Evolutionary conservation across 2,797 vertebrate genomes (phyloP).

Genomic region (Trichosurus vulpecula): DNA sequence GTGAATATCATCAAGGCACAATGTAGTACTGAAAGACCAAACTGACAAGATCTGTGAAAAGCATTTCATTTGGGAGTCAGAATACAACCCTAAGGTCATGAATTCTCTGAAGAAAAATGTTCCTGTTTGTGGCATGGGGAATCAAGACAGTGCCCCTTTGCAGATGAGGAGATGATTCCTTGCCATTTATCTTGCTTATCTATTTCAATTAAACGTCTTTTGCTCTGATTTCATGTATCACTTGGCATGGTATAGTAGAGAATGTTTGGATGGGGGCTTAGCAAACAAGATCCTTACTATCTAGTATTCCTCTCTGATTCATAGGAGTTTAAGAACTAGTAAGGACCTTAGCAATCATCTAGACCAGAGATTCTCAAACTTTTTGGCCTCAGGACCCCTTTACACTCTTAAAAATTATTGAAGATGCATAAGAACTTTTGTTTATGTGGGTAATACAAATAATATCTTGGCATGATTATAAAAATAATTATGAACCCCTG

Average conservation of each 20-base stretch:
- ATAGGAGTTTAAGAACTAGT: neutral
- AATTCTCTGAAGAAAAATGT: neutral
- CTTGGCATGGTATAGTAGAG: neutral
- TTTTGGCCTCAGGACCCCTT: neutral
- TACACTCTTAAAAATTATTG: neutral
- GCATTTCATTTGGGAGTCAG: neutral
- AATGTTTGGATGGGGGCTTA: neutral
- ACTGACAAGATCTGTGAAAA: neutral
- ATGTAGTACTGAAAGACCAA: neutral
- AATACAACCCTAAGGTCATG: neutral
- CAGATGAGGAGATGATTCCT: neutral
- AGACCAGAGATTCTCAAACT: neutral
- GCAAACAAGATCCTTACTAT: neutral
- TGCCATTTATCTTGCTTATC: neutral
- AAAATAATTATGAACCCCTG: neutral
- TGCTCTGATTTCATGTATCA: neutral
- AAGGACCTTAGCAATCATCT: neutral
- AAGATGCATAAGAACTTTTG: neutral
- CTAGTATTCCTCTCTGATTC: neutral
- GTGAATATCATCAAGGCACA: neutral
- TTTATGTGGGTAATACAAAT: neutral
- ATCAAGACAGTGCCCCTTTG: neutral
- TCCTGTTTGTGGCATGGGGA: neutral
- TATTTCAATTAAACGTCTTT: neutral
- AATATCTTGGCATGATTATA: neutral